A percentile compares a stretch with the other conserved stretches of the same genome.
These are phyloP conservation scores for Catharus ustulatus DNA, from an alignment of 2,797 vertebrate genomes.

Conservation along the genomic window DNA sequence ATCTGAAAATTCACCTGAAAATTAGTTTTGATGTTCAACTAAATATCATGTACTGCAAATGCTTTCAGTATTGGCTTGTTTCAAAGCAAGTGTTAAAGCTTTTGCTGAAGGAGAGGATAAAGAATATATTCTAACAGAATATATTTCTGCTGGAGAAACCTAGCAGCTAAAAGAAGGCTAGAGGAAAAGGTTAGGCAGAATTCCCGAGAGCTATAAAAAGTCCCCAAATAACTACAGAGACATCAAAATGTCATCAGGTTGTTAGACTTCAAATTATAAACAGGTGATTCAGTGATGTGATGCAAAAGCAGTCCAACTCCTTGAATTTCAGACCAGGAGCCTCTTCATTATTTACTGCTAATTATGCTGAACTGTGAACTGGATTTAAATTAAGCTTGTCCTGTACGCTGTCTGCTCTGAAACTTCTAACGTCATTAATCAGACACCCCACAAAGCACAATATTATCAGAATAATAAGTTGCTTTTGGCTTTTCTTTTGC, in stretches of 20 bases:
- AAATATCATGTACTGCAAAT: not conserved
- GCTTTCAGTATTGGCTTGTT: not conserved
- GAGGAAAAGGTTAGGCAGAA: not conserved
- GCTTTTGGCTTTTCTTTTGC: not conserved
- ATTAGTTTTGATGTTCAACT: not conserved
- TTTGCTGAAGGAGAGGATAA: not conserved
- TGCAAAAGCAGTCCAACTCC: not conserved
- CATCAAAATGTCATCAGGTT: conserved; percentile 53
- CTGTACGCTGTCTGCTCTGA: not conserved
- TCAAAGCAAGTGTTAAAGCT: not conserved
- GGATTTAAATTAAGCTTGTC: not conserved
- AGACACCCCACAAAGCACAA: not conserved
- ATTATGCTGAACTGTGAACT: not conserved
- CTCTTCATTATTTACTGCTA: not conserved
- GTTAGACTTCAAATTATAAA: conserved; percentile 29
- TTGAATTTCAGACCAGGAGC: not conserved
- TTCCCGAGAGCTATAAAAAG: conserved; percentile 14
- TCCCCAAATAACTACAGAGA: conserved; percentile 23
- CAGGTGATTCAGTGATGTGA: not conserved
- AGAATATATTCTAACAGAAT: not conserved
- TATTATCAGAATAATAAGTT: not conserved
- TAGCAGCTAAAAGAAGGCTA: not conserved
- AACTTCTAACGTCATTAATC: not conserved
- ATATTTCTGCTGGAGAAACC: not conserved
- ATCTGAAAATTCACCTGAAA: not conserved